phyloP scores from a whole-genome alignment of 2,113 vertebrate species.

The Athene cunicularia region DNA sequence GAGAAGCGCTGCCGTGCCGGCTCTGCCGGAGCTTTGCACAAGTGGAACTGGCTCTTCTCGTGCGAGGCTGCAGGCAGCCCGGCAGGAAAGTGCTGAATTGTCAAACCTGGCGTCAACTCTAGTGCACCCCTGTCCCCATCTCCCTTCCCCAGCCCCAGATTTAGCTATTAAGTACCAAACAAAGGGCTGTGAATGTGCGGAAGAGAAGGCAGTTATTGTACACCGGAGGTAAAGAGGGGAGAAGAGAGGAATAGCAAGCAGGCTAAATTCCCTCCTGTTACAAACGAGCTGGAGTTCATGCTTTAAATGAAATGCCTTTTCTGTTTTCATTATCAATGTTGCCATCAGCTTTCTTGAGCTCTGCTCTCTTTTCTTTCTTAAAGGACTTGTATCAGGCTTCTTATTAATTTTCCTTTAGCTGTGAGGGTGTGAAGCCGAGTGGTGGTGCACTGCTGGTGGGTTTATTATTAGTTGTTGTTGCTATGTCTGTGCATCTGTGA shows the following conservation, averaged over 20 bases:
- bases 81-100: background rate
- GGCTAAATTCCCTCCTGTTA: background rate
- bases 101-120: background rate
- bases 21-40: background rate
- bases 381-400: background rate
- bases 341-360: background rate
- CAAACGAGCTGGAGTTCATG: background rate
- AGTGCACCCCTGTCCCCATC: background rate
- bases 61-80: background rate
- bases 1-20: background rate
- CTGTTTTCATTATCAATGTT: background rate
- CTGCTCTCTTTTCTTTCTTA: background rate
- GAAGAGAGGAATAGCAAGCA: background rate
- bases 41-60: background rate
- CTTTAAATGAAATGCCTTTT: background rate
- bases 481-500: background rate
- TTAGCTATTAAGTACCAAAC: background rate
- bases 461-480: background rate
- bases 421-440: fast-evolving
- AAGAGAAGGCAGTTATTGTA: background rate
- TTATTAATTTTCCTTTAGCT: background rate
- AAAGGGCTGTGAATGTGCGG: background rate
- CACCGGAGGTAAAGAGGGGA: background rate
- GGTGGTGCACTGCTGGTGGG: background rate
- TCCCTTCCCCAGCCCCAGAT: background rate